phyloP scores from a whole-genome alignment of 2,888 invertebrate genomes.

The Drosophila nigricruria region DNA sequence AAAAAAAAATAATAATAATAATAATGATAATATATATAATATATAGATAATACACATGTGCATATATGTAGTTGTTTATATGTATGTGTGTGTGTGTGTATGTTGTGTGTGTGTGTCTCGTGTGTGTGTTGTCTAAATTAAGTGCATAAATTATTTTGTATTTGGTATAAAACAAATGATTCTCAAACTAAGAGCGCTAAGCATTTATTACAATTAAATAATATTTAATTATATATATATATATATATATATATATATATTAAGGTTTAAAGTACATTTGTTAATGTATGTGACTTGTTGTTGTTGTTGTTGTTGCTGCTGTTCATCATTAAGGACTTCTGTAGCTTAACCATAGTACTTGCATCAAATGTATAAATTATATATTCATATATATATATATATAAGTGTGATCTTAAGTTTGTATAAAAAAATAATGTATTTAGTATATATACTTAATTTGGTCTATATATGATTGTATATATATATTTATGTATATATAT shows the following conservation, averaged over 20 bases:
- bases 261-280: slow-evolving; percentile 52
- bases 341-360: slow-evolving; percentile 39
- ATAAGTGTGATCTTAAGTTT: slow-evolving; percentile 14
- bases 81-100: slow-evolving; percentile 3
- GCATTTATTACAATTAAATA: slow-evolving; percentile 69
- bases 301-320: slow-evolving; percentile 24
- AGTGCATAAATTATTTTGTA: slow-evolving; percentile 74
- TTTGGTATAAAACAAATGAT: slow-evolving; percentile 77
- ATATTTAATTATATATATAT: slow-evolving; percentile 33
- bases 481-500: slow-evolving; percentile 34
- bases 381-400: neutral
- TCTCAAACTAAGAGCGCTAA: slow-evolving; percentile 62
- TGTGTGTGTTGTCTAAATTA: slow-evolving; percentile 53
- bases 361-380: slow-evolving; percentile 26
- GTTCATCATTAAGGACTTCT: slow-evolving; percentile 41
- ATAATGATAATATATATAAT: slow-evolving; percentile 66
- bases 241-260: slow-evolving; percentile 26
- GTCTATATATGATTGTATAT: slow-evolving; percentile 40
- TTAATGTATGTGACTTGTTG: slow-evolving; percentile 70
- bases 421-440: slow-evolving; percentile 30
- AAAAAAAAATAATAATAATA: slow-evolving; percentile 25
- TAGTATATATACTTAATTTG: slow-evolving; percentile 61
- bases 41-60: slow-evolving; percentile 68
- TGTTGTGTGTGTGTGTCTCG: slow-evolving; percentile 23
- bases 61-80: slow-evolving; percentile 42